phyloP scores from a whole-genome alignment of 2,797 vertebrate genomes.

The Myoxocephalus aenaeus region DNA sequence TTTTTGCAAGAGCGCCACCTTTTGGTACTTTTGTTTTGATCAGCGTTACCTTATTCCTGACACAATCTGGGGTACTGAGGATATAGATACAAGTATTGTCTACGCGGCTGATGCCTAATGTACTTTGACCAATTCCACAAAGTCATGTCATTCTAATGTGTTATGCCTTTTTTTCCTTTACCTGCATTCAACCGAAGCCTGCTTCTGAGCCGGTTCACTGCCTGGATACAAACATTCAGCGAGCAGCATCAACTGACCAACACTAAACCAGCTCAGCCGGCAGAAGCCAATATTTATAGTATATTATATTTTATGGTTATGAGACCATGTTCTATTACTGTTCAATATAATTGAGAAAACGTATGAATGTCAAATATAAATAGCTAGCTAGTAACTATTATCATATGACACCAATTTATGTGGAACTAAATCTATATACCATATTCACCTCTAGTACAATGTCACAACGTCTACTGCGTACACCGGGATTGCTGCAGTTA shows the following conservation, averaged over 20 bases:
- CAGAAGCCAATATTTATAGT: conserved; percentile 31
- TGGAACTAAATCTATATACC: not conserved
- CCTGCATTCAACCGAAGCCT: too few relatives aligned
- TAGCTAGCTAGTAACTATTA: not conserved
- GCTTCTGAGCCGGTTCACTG: conserved; percentile 32
- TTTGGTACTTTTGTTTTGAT: not conserved
- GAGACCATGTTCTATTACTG: not conserved
- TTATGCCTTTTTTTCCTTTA: too few relatives aligned
- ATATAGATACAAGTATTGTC: not conserved
- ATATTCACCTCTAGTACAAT: conserved; percentile 26
- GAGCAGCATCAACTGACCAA: conserved; percentile 38
- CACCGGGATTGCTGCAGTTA: not conserved
- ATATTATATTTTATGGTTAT: conserved; percentile 14
- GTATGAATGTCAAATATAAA: conserved; percentile 19
- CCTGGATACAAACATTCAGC: conserved; percentile 33
- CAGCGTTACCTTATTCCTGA: not conserved
- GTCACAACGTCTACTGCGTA: conserved; percentile 13
- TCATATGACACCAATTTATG: conserved; percentile 22
- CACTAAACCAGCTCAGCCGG: conserved; percentile 44
- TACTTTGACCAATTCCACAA: not conserved
- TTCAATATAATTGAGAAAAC: not conserved
- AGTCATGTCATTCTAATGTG: not conserved
- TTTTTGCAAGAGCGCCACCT: not conserved
- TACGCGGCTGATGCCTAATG: not conserved
- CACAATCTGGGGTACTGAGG: not conserved